Percentiles rank a stretch among this genome's conserved stretches.
phyloP scores from a whole-genome alignment of 2,113 vertebrate species.

The Ammodytes dubius region DNA sequence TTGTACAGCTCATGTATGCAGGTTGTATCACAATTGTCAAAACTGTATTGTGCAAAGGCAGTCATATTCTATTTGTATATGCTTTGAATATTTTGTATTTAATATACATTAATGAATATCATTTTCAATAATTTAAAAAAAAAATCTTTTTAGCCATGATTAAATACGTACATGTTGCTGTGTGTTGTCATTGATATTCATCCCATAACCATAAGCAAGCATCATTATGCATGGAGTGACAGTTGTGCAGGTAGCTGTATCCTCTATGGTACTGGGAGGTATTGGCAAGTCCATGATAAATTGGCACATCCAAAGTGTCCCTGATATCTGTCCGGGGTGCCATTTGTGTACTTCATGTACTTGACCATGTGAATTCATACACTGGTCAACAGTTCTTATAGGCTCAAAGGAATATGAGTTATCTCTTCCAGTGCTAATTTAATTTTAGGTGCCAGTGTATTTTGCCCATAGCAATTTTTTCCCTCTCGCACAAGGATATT shows the following conservation, averaged over 20 bases:
- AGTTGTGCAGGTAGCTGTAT: slow-evolving; percentile 11
- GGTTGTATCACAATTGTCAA: not conserved
- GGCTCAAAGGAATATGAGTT: slow-evolving; percentile 28
- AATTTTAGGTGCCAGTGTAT: slow-evolving; percentile 14
- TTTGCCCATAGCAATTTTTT: not conserved
- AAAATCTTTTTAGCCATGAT: not conserved
- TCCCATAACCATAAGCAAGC: slow-evolving; percentile 1
- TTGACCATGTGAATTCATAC: not conserved
- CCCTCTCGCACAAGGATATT: slow-evolving; percentile 37
- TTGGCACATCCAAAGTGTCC: slow-evolving; percentile 12
- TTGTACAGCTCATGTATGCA: not conserved
- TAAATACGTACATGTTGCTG: slow-evolving; percentile 9
- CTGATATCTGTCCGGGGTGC: slow-evolving; percentile 34
- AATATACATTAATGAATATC: no score
- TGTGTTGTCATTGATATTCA: slow-evolving; percentile 20
- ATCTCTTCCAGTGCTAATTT: slow-evolving; percentile 20
- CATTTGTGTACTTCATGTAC: not conserved
- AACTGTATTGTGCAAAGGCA: not conserved
- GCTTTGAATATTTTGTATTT: no score
- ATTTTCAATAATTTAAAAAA: no score
- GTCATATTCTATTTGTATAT: not conserved
- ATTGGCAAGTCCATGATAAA: slow-evolving; percentile 20
- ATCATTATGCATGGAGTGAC: slow-evolving; percentile 4
- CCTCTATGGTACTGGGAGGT: slow-evolving; percentile 19
- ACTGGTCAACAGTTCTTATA: not conserved